phyloP scores from a whole-genome alignment of 2,113 vertebrate species.

The Spilogale gracilis region DNA sequence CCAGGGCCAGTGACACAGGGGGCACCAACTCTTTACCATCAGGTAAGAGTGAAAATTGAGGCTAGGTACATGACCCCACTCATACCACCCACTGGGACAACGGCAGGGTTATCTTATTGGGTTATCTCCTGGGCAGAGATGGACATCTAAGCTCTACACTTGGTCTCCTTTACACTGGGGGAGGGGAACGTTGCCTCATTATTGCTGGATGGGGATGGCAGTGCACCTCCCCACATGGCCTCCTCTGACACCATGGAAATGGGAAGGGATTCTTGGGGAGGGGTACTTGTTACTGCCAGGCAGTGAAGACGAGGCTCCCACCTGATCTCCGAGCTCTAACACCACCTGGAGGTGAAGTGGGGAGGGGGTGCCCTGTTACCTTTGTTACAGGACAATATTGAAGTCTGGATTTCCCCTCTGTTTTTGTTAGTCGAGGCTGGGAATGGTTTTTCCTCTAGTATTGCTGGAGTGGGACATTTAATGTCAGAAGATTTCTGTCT shows the following conservation, averaged over 20 bases:
- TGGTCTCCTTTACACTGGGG: not conserved
- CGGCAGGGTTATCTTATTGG: not conserved
- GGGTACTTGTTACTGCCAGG: not conserved
- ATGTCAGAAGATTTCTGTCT: not conserved
- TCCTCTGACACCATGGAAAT: not conserved
- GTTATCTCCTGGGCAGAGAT: not conserved
- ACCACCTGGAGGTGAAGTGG: not conserved
- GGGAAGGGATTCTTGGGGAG: not conserved
- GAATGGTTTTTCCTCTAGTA: not conserved
- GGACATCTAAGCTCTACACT: not conserved
- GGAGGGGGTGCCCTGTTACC: not conserved
- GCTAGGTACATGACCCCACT: not conserved
- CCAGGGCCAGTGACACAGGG: not conserved
- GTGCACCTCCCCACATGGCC: not conserved
- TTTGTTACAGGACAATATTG: not conserved
- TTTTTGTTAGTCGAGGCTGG: not conserved
- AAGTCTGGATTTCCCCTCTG: not conserved
- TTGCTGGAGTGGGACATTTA: not conserved
- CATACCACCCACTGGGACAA: not conserved
- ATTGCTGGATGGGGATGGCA: not conserved
- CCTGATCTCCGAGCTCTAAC: not conserved
- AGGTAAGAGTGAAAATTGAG: not conserved
- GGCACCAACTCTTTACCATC: not conserved
- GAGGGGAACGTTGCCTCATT: not conserved
- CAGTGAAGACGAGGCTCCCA: not conserved